Conservation (phyloP, 2,797 vertebrate species). For the Pristis pectinata region DNA sequence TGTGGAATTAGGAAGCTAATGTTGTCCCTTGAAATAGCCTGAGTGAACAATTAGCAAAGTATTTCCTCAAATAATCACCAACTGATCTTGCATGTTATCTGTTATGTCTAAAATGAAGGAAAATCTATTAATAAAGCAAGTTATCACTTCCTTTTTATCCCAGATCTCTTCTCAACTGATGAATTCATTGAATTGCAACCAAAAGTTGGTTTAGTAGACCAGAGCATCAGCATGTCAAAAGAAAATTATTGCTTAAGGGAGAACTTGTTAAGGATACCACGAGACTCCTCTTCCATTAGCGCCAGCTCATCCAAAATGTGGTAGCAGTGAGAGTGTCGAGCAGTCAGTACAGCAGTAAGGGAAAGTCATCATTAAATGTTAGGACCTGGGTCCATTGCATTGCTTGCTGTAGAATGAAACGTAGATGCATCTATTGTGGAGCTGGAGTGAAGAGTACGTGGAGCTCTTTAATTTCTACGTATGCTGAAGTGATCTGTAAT, state of each 20-base stretch:
- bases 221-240: not conserved
- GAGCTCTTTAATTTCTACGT: not conserved
- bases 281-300: not conserved
- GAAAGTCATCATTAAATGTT: not conserved
- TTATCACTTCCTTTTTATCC: not conserved
- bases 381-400: not conserved
- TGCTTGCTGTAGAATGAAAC: not conserved
- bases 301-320: not conserved
- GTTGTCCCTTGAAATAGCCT: not conserved
- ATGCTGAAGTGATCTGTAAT: no score
- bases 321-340: not conserved
- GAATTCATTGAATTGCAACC: no score
- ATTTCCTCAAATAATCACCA: not conserved
- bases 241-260: not conserved
- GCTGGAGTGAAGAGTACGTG: not conserved
- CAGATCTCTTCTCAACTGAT: not conserved
- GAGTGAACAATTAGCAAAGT: not conserved
- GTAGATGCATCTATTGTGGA: not conserved
- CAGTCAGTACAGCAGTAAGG: not conserved
- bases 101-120: not conserved
- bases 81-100: not conserved
- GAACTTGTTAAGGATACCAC: no score
- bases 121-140: not conserved
- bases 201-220: not conserved
- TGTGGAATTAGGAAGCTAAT: not conserved